Base-by-base conservation (phyloP, 2,113 vertebrate genomes). In the Oreochromis niloticus region DNA sequence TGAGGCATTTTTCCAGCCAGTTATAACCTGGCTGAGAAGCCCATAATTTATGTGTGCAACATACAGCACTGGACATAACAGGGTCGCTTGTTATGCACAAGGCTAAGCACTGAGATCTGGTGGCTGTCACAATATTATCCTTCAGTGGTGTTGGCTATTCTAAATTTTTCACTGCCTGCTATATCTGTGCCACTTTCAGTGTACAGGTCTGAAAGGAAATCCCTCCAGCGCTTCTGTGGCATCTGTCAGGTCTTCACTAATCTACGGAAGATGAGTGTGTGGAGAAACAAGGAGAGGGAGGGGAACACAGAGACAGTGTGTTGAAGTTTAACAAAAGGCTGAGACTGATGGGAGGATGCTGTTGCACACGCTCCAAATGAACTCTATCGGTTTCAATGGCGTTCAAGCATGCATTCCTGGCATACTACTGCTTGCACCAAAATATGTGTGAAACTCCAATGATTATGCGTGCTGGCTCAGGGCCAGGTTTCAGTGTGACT, bases 401-500 rank as follows among this genome's bases (percentile, higher is more conserved):
- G 13, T 89, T 92, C 86, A 80, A 73, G 90, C 89, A 73, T 73
- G 73, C 95, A 96, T 96, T 93, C 95, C 93, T 93, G 81, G 75
- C 92, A 96, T 97, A 94, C 78, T 84, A 79, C 75, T 55, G 75
- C 82, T 81, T 27, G 32, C 84, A 89, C 56, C 14, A 88, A 71
- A 78, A 89, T 46, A 71, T 66, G 85, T 43, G 75, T 66, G 87
- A 96, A 96, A 95, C 92, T 92, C 46, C 56, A 17, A 85, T 89
- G 87, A 93, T 83, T 93, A 88, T 83, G 85, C 2, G 2, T 41
- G 52, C 56, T 95, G 96, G 96, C 91, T 57, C 57, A 2, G 54
- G 7, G 89, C 95, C 96, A 95, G 79, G 95, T 96, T 96, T 97
- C 96, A 93, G 82, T 93, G 81, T n/a, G 39, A 59, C 86, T 87